Conservation (phyloP, 2,113 vertebrate species). For the Carassius carassius region DNA sequence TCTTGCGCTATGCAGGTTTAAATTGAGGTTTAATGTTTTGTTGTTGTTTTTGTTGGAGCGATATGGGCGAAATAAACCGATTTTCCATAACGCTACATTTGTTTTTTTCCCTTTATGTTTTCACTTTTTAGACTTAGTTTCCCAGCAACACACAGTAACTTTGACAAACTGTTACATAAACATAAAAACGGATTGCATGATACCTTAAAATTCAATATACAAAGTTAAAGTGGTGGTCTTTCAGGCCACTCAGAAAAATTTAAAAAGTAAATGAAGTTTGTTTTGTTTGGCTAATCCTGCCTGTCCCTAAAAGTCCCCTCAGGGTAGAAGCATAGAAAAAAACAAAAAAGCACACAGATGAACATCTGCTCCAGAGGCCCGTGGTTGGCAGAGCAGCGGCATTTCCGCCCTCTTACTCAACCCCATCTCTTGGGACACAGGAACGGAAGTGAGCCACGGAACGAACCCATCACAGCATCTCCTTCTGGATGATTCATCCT, state of each 20-base stretch:
- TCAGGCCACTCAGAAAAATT: background rate
- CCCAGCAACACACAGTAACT: slow-evolving; percentile 11
- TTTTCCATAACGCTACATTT: slow-evolving; percentile 26
- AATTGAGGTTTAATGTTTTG: slow-evolving; percentile 19
- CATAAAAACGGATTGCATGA: background rate
- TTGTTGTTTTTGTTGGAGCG: background rate
- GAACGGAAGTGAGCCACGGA: slow-evolving; percentile 57
- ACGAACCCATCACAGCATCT: slow-evolving; percentile 47
- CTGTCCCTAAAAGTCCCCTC: slow-evolving; percentile 7
- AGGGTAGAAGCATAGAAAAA: slow-evolving; percentile 8
- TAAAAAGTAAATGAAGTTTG: background rate
- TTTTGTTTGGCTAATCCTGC: slow-evolving; percentile 20
- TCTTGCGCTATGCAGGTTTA: slow-evolving; percentile 8
- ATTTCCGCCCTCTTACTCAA: slow-evolving; percentile 58
- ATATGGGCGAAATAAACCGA: slow-evolving; percentile 24
- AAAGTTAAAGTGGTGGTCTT: background rate
- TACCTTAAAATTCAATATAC: slow-evolving; percentile 24
- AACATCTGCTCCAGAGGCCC: slow-evolving; percentile 52
- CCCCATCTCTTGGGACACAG: slow-evolving; percentile 49
- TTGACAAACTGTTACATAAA: slow-evolving; percentile 3
- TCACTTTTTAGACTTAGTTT: slow-evolving; percentile 30
- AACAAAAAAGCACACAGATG: slow-evolving; percentile 7
- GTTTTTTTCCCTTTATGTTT: slow-evolving; percentile 25
- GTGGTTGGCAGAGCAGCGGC: slow-evolving; percentile 48
- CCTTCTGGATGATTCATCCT: slow-evolving; percentile 74